phyloP scores from a whole-genome alignment of 2,797 vertebrate genomes.

The Ceyx erithaca region DNA sequence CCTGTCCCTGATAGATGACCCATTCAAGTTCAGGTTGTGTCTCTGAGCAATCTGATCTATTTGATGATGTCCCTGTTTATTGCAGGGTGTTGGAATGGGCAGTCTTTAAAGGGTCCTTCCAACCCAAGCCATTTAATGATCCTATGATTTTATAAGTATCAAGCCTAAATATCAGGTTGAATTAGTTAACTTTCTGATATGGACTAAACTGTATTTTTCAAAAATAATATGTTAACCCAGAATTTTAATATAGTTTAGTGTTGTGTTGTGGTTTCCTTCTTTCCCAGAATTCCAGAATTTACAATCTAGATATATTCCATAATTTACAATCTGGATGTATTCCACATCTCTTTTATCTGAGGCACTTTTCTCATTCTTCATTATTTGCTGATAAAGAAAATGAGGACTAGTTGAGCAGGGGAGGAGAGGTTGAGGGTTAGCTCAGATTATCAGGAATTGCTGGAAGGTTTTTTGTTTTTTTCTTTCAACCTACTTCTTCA shows the following conservation, averaged over 20 bases:
- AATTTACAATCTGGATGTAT: background rate
- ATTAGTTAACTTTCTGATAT: background rate
- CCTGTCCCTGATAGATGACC: background rate
- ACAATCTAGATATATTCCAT: background rate
- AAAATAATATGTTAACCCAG: background rate
- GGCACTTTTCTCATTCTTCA: background rate
- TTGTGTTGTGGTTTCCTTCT: background rate
- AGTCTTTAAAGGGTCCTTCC: background rate
- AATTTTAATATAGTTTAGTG: background rate
- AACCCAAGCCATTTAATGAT: background rate
- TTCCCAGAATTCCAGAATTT: background rate
- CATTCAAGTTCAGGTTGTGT: background rate
- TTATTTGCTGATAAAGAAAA: background rate
- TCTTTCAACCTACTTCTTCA: background rate
- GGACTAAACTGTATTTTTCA: background rate
- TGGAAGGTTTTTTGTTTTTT: background rate
- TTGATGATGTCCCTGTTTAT: background rate
- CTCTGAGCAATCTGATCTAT: background rate
- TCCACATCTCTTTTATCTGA: background rate
- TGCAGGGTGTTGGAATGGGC: background rate
- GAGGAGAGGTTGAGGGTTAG: background rate
- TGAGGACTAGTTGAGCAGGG: background rate
- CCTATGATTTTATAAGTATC: background rate
- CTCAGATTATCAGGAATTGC: background rate
- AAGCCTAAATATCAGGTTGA: background rate